Conservation (phyloP, 2,888 invertebrate species). For the Therioaphis trifolii region DNA sequence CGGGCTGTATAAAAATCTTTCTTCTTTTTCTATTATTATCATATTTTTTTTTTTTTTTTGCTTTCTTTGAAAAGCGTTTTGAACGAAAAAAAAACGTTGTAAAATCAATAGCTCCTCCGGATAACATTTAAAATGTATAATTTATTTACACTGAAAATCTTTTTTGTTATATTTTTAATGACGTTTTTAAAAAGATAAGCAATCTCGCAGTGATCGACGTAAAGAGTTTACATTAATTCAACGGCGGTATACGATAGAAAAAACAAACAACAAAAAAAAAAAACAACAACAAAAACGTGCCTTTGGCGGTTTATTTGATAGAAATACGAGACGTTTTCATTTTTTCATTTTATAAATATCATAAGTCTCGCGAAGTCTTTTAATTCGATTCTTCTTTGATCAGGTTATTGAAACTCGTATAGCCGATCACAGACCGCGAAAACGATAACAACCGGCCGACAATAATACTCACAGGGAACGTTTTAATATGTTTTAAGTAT, state of each 20-base stretch:
- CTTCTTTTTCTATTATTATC: no score
- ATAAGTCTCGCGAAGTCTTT: neutral
- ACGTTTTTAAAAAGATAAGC: neutral
- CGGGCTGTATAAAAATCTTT: no score
- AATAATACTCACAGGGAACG: no score
- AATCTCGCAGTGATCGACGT: neutral
- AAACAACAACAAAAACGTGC: slow-evolving; percentile 24
- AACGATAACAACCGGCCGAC: neutral
- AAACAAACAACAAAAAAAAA: no score
- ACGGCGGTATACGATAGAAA: neutral
- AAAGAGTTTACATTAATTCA: slow-evolving; percentile 31
- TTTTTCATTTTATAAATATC: slow-evolving; percentile 6
- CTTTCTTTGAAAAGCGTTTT: no score
- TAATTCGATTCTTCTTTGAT: neutral
- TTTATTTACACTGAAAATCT: no score
- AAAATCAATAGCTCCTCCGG: no score
- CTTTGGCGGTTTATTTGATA: neutral
- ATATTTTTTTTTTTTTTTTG: no score
- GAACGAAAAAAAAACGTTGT: no score
- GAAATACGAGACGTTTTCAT: neutral
- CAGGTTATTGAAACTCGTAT: neutral
- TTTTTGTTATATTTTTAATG: no score
- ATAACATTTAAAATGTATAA: no score
- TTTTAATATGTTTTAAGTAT: no score
- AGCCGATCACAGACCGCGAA: neutral